These are phyloP conservation scores for Notoglanidium macrostoma DNA, from an alignment of 2,797 vertebrate species.

Conservation along the genomic window DNA sequence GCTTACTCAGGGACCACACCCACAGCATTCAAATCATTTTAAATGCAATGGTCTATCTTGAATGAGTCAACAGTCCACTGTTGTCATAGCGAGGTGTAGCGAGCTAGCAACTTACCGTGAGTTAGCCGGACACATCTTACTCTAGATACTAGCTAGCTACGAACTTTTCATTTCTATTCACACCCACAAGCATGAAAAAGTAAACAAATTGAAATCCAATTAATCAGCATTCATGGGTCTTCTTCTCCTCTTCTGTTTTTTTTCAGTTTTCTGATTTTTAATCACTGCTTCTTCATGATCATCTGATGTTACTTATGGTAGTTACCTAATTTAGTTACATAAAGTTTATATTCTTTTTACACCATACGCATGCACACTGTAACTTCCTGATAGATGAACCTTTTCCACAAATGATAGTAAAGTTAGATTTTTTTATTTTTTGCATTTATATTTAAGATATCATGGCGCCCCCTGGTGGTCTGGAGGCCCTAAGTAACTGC, in stretches of 20 bases:
- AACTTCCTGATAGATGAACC: neutral
- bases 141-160: neutral
- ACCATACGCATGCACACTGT: neutral
- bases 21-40: no score
- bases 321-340: neutral
- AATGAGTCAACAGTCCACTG: neutral
- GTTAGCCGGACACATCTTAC: neutral
- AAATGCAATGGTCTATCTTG: no score
- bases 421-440: neutral
- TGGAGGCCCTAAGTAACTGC: no score
- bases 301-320: neutral
- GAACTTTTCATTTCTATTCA: neutral
- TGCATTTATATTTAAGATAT: neutral
- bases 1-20: no score
- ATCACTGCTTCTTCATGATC: neutral
- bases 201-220: neutral
- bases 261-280: neutral
- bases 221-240: neutral
- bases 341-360: neutral
- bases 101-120: neutral
- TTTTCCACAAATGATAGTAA: neutral
- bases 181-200: neutral
- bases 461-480: no score
- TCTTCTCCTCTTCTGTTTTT: neutral
- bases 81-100: neutral